Evolutionary conservation across 2,797 vertebrate species (phyloP), one percentile per base, ranked within the genome.

Genomic region (Steatocranus sp.): DNA sequence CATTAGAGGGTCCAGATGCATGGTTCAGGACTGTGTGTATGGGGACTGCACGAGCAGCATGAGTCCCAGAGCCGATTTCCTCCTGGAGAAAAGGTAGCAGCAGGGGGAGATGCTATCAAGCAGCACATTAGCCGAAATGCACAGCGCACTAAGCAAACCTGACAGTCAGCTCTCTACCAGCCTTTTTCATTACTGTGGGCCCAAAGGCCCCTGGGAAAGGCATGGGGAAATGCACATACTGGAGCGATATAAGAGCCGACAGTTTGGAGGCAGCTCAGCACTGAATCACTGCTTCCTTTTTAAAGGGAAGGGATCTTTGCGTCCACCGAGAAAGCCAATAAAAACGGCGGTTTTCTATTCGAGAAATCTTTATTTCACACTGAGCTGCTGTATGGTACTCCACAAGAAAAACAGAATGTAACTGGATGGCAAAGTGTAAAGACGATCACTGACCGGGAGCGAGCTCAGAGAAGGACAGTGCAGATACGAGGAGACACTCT

Each of bases 91-190:
- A 94, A 95, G 92, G 93, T 93, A 94, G 86, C 93, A 94, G 93
- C 89, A 89, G 91, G 93, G 92, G 93, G 92, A 91, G 92, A 90
- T 84, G 90, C 92, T 94, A 95, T 94, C 94, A 93, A 94, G 92
- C 93, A 92, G 92, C 94, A 94, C 94, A 95, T 95, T 95, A 95
- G 93, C 92, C 91, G 86, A 93, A 94, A 93, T 82, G 89, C 94
- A 93, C 91, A 91, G 88, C 89, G 86, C 86, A 88, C 94, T 96
- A 95, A 96, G 91, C 93, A 92, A 88, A 95, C 87, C 90, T 95
- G 95, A 96, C 95, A 95, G 95, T 91, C 91, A 88, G 92, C 91
- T 93, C 94, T 94, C 92, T 89, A 94, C 94, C 93, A 94, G 94
- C 89, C 93, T 94, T 94, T 95, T 95, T 94, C 94, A 95, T 95